A percentile compares a stretch with the other conserved stretches of the same genome.
These are phyloP conservation scores for Gallinago jamesoni DNA, from an alignment of 2,113 vertebrate species.

Conservation along the genomic window DNA sequence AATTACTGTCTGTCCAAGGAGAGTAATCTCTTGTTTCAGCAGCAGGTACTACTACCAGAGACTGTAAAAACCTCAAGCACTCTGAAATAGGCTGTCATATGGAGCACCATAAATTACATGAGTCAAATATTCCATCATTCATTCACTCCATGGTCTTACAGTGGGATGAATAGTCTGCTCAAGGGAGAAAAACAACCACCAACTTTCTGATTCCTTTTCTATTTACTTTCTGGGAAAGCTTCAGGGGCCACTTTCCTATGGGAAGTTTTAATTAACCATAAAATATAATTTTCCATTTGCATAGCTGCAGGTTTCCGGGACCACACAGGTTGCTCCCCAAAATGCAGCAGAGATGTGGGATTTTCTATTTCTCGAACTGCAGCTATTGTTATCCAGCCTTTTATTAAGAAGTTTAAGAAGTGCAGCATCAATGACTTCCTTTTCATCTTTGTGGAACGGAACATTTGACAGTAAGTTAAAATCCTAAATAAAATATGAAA, in stretches of 20 bases:
- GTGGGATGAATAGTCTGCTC: conserved; percentile 61
- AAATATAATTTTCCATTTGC: conserved; percentile 3
- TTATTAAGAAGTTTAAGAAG: conserved; percentile 47
- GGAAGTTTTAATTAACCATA: conserved; percentile 53
- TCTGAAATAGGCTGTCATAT: conserved; percentile 69
- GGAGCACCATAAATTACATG: conserved; percentile 71
- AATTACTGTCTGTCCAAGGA: conserved; percentile 74
- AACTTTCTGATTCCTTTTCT: conserved; percentile 51
- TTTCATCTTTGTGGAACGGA: conserved; percentile 45
- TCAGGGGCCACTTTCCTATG: not conserved
- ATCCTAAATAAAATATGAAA: conserved; percentile 61
- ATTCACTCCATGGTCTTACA: conserved; percentile 23
- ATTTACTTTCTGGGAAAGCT: conserved; percentile 35
- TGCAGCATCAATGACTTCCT: not conserved
- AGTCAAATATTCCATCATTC: conserved; percentile 69
- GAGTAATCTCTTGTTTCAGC: conserved; percentile 76
- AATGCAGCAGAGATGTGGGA: not conserved
- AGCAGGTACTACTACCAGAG: conserved; percentile 69
- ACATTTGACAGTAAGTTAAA: conserved; percentile 50
- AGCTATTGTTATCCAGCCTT: not conserved
- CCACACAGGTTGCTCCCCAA: not conserved
- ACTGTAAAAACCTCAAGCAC: conserved; percentile 72
- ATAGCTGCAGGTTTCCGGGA: not conserved
- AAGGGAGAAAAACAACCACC: conserved; percentile 33
- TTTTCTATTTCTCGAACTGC: not conserved